Percentiles rank a stretch among this genome's conserved stretches.
Conservation (phyloP, 2,888 invertebrate genomes). For the Phyllotreta striolata region DNA sequence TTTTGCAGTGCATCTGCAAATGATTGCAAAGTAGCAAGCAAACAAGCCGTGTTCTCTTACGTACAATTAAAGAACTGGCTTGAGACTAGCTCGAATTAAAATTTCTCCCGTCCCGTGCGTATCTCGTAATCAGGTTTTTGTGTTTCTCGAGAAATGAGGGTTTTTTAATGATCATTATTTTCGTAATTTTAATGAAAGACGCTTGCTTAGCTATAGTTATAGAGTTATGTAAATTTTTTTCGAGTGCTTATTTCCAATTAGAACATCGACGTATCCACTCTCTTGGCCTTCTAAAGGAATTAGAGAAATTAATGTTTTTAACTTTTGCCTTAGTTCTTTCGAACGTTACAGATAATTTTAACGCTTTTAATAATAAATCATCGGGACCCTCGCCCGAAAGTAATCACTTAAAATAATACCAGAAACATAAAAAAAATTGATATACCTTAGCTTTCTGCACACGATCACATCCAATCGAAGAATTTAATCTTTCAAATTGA, state of each 20-base stretch:
- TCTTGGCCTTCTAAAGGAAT: constrained; percentile 22
- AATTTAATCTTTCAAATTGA: constrained; percentile 41
- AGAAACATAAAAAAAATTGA: constrained; percentile 21
- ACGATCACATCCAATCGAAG: constrained; percentile 29
- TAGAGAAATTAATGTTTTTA: too few species aligned
- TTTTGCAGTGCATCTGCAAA: constrained; percentile 21
- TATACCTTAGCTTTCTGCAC: constrained; percentile 25
- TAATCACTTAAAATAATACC: constrained; percentile 16
- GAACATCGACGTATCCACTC: constrained; percentile 20
- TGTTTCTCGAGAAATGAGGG: constrained; percentile 30
- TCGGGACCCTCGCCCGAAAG: constrained; percentile 14
- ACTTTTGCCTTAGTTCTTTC: too few species aligned
- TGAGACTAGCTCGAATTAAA: constrained; percentile 29
- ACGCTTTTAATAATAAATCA: constrained; percentile 18
- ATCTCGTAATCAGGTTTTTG: constrained; percentile 28
- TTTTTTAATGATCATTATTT: constrained; percentile 34
- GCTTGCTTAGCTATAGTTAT: constrained; percentile 27
- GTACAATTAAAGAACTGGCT: constrained; percentile 29
- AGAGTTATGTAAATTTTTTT: constrained; percentile 33
- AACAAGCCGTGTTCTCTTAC: constrained; percentile 21
- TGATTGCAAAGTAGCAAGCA: constrained; percentile 26
- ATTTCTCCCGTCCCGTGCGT: constrained; percentile 18
- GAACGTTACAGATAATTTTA: not conserved
- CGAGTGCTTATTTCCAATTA: constrained; percentile 32
- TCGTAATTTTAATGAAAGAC: constrained; percentile 28